Base-by-base conservation (phyloP, 2,797 vertebrate genomes). In the Sebastolobus alascanus region DNA sequence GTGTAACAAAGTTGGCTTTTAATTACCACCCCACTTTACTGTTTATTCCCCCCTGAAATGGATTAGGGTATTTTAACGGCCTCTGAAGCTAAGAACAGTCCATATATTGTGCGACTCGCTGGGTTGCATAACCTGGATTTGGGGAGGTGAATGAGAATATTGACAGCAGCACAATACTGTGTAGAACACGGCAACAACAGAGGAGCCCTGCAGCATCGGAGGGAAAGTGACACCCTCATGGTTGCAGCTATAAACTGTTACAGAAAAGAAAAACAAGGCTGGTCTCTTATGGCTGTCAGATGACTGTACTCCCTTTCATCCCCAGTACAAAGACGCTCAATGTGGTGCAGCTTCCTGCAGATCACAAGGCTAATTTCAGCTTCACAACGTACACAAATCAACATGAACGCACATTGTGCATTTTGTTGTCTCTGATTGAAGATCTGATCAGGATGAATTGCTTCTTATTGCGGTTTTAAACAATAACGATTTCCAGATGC, bases 271-370 rank as follows among this genome's bases (percentile, higher is more conserved):
- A 75, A 64, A 83, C 75, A 89, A 87, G 71, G 40, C 79, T 7
- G 61, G 58, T 77, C 76, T 80, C 74, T 80, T 50, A 65, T 35
- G 75, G 85, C 60, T 13, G 58, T 86, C 79, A 73, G 82, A 84
- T 84, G 87, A 90, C 91, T 78, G 72, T 27, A n/a, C 80, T 74
- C 33, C 72, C 83, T 87, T 91, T 93, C 84, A 89, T 86, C 75
- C 60, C 12, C 50, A 3, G 76, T 22, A 92, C 89, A 92, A 92
- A 89, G 90, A 86, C 59, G 38, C 50, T 87, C 80, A 84, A 66
- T 82, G 87, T 83, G 73, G 6, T 61, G 84, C 54, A 50, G 72
- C 72, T 90, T 93, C 89, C 89, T 84, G 76, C 73, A 43, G 76
- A 81, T 89, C 87, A 90, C 81, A 74, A 77, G 73, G 75, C 64